A percentile compares a stretch with the other conserved stretches of the same genome.
phyloP scores from a whole-genome alignment of 92 coral and sea anemone genomes.

The Zoanthus sansibaricus region DNA sequence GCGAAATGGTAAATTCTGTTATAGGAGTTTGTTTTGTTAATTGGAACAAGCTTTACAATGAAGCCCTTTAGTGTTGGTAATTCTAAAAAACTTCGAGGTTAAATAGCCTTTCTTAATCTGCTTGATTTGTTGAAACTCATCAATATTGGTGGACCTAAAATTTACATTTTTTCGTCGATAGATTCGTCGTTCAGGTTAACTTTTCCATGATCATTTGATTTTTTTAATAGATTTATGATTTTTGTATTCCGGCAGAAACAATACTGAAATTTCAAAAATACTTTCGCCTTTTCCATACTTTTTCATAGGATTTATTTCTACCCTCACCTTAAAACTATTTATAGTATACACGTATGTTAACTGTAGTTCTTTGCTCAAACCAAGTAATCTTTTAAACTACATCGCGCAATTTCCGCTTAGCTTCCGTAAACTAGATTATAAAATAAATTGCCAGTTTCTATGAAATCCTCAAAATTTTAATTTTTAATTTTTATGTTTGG shows the following conservation, averaged over 20 bases:
- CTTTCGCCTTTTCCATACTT: conserved; percentile 31
- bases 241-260: not conserved
- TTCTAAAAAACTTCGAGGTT: not conserved
- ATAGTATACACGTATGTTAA: not conserved
- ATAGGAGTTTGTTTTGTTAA: not conserved
- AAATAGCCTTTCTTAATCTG: not conserved
- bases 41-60: not conserved
- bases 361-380: not conserved
- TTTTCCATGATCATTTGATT: not conserved
- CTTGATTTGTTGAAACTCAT: not conserved
- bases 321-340: not conserved
- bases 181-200: not conserved
- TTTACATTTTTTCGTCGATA: not conserved
- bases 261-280: not conserved
- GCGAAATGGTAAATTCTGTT: not conserved
- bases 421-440: not conserved
- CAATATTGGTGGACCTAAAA: not conserved
- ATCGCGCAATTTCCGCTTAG: not conserved
- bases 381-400: not conserved
- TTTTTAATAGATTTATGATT: not conserved
- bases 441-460: too few relatives aligned
- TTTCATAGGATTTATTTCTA: not conserved
- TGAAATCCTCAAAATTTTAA: too few relatives aligned
- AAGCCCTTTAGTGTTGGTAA: not conserved
- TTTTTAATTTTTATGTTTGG: too few relatives aligned